These are phyloP conservation scores for Mythimna vitellina DNA, from an alignment of 2,888 invertebrate genomes.

Conservation along the genomic window DNA sequence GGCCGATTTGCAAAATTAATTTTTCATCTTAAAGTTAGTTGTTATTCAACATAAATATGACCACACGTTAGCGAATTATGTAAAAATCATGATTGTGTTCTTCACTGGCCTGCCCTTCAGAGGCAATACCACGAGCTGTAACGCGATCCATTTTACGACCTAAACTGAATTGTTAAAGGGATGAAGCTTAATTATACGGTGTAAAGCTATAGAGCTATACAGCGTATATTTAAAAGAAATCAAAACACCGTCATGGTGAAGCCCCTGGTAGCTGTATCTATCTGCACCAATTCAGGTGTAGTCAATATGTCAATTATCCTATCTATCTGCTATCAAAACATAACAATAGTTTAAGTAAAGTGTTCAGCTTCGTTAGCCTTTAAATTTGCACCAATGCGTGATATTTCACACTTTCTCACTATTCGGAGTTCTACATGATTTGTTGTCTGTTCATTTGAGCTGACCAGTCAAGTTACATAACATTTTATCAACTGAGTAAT, in stretches of 20 bases:
- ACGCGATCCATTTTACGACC: no score
- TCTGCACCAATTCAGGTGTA: background rate
- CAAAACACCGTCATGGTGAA: no score
- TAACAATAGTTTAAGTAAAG: conserved; percentile 21
- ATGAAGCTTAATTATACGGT: no score
- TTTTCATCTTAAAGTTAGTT: no score
- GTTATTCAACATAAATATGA: background rate
- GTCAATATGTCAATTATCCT: conserved; percentile 13
- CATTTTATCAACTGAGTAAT: conserved; percentile 4
- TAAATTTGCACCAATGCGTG: conserved; percentile 79
- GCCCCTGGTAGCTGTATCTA: background rate
- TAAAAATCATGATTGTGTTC: no score
- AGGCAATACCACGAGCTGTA: no score
- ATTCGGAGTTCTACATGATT: conserved; percentile 53
- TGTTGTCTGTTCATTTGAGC: conserved; percentile 20
- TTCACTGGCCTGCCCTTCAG: background rate
- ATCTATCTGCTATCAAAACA: conserved; percentile 10
- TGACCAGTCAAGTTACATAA: conserved; percentile 14
- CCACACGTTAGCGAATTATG: background rate
- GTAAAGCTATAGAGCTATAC: no score
- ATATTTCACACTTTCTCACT: conserved; percentile 86
- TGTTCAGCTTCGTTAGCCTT: conserved; percentile 72
- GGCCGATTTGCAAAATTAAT: no score
- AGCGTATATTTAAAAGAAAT: no score
- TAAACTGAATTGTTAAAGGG: no score